These are phyloP conservation scores for Ceratoteleas bidentatus DNA, from an alignment of 1,140 invertebrate genomes.

Conservation along the genomic window DNA sequence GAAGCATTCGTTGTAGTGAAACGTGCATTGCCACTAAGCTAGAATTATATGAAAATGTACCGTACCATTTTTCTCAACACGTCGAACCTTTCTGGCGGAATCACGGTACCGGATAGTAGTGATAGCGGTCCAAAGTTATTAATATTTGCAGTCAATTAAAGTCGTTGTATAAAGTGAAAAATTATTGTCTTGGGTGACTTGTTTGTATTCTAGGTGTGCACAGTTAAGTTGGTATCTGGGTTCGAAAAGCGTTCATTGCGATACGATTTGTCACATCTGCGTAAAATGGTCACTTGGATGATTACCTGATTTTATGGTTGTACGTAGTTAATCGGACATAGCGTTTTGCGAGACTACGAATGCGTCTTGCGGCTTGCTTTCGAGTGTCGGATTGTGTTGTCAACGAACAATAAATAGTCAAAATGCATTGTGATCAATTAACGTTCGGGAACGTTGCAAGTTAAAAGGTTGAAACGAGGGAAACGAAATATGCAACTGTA, in stretches of 20 bases:
- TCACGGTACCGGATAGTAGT: too few species aligned
- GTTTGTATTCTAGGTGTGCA: background rate
- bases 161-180: conserved; percentile 17
- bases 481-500: conserved; percentile 27
- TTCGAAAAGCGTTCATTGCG: too few species aligned
- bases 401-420: conserved; percentile 40
- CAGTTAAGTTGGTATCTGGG: conserved; percentile 6
- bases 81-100: too few species aligned
- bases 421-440: conserved; percentile 59
- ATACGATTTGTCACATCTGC: too few species aligned
- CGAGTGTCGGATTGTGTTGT: conserved; percentile 7
- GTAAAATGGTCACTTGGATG: too few species aligned
- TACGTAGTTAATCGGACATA: conserved; percentile 30
- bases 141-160: conserved; percentile 53
- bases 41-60: too few species aligned
- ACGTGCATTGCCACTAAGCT: too few species aligned
- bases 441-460: conserved; percentile 35
- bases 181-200: background rate
- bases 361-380: conserved; percentile 20
- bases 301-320: conserved; percentile 13
- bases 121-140: too few species aligned
- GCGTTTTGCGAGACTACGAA: conserved; percentile 7
- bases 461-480: conserved; percentile 15
- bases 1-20: too few species aligned
- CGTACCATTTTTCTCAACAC: too few species aligned